A percentile compares a stretch with the other conserved stretches of the same genome.
Evolutionary conservation across 2,888 invertebrate species (phyloP).

Genomic region (Campopleginae sp.): DNA sequence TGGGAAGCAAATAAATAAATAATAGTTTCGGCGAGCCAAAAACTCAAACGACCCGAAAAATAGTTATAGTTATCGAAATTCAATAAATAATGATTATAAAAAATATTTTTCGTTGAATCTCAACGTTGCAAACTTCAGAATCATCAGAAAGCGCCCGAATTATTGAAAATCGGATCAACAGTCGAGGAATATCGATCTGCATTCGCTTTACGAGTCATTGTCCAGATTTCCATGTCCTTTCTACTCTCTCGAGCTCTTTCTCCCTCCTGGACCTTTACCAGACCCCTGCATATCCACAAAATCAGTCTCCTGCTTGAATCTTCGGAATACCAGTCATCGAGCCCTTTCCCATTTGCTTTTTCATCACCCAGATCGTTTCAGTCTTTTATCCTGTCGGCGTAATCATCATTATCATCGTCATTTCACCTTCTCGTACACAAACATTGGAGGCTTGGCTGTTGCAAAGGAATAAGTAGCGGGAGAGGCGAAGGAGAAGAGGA

Average conservation of each 20-base stretch:
- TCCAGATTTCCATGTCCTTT: constrained; percentile 71
- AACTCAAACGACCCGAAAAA: too few species aligned
- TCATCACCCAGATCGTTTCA: constrained; percentile 50
- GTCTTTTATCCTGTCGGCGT: constrained; percentile 67
- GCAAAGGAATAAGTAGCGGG: constrained; percentile 47
- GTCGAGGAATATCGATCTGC: too few species aligned
- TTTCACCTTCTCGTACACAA: constrained; percentile 15
- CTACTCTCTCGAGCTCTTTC: constrained; percentile 64
- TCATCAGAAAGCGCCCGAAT: too few species aligned
- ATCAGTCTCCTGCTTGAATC: constrained; percentile 1
- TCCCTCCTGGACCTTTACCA: constrained; percentile 53
- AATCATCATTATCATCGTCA: constrained; percentile 69
- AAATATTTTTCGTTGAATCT: too few species aligned
- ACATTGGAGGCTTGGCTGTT: constrained; percentile 14
- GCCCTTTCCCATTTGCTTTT: constrained; percentile 27
- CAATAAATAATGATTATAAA: too few species aligned
- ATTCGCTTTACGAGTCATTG: constrained; percentile 76
- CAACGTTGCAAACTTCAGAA: too few species aligned
- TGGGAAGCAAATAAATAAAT: too few species aligned
- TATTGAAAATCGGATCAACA: too few species aligned
- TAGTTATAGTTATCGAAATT: too few species aligned
- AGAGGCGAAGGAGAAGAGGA: constrained; percentile 26
- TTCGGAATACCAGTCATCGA: not conserved
- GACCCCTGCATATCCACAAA: not conserved
- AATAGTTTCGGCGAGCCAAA: too few species aligned